Percentiles rank a stretch among this genome's conserved stretches.
Evolutionary conservation across 53 echinoderm and acorn worm genomes (phyloP).

Genomic region (Arbacia lixula): DNA sequence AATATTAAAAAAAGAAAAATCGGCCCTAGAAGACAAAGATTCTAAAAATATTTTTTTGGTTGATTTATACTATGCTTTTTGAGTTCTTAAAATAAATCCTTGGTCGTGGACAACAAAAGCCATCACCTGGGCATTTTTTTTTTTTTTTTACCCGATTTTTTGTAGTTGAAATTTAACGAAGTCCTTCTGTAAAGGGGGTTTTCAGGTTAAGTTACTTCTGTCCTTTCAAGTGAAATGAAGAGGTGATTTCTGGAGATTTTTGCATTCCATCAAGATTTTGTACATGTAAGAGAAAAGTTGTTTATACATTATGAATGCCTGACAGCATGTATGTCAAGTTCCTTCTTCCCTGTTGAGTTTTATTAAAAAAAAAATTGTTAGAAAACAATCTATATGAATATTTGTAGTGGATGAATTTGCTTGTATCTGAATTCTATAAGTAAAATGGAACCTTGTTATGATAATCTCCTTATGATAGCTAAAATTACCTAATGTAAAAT

Average conservation of each 20-base stretch:
- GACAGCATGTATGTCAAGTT: not conserved
- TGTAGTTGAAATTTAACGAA: too few species aligned
- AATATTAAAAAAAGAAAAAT: slow-evolving; percentile 5
- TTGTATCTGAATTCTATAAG: slow-evolving; percentile 13
- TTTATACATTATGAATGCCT: slow-evolving; percentile 10
- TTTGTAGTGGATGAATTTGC: not conserved
- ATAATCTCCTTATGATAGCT: slow-evolving; percentile 5
- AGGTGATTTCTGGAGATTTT: slow-evolving; percentile 16
- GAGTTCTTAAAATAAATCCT: too few species aligned
- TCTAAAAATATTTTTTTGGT: too few species aligned
- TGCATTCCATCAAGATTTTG: too few species aligned
- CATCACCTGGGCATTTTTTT: slow-evolving; percentile 2
- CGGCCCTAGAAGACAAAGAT: not conserved
- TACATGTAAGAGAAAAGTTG: not conserved
- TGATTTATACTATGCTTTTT: too few species aligned
- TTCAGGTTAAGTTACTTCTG: slow-evolving; percentile 6
- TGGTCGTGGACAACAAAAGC: not conserved
- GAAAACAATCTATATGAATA: slow-evolving; percentile 1
- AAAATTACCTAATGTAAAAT: too few species aligned
- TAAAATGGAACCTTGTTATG: slow-evolving; percentile 8
- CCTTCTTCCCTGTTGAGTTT: not conserved
- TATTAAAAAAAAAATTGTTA: not conserved
- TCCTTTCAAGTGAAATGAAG: not conserved
- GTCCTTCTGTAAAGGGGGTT: too few species aligned
- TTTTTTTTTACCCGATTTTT: too few species aligned